Evolutionary conservation across 2,797 vertebrate genomes (phyloP).

Genomic region (Malurus splendens): DNA sequence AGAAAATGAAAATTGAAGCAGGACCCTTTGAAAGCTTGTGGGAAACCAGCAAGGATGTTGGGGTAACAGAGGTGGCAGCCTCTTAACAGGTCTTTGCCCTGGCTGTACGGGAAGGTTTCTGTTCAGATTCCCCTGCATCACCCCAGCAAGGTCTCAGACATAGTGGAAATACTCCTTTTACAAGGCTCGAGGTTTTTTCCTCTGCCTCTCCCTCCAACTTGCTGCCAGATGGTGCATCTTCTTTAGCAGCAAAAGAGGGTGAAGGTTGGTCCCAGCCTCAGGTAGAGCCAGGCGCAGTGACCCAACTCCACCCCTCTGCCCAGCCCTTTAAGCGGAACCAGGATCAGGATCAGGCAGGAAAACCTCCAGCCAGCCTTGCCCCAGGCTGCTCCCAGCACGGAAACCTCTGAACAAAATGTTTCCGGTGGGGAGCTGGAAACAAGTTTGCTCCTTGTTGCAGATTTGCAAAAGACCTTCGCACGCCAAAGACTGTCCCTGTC

Average conservation of each 20-base stretch:
- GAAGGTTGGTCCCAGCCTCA: neutral
- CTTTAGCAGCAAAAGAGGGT: neutral
- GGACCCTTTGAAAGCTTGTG: neutral
- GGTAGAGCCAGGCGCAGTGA: neutral
- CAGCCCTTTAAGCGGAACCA: neutral
- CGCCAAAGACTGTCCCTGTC: neutral
- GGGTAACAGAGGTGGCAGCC: neutral
- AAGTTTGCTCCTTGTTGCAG: neutral
- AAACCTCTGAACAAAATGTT: constrained; percentile 37
- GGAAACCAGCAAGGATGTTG: neutral
- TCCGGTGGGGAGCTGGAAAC: neutral
- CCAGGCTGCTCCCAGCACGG: neutral
- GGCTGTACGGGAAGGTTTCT: neutral
- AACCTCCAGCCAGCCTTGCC: neutral
- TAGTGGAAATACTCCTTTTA: neutral
- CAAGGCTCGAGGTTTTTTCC: neutral
- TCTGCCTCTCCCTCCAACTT: rapidly evolving
- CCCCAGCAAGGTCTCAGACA: neutral
- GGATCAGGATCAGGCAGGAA: neutral
- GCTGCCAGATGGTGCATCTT: neutral
- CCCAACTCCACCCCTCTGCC: neutral
- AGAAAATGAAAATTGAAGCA: neutral
- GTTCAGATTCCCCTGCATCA: neutral
- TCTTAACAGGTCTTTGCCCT: neutral
- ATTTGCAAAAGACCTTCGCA: neutral